Base-by-base conservation (phyloP, 2,797 vertebrate species). In the Scolopax bukidnonensis region DNA sequence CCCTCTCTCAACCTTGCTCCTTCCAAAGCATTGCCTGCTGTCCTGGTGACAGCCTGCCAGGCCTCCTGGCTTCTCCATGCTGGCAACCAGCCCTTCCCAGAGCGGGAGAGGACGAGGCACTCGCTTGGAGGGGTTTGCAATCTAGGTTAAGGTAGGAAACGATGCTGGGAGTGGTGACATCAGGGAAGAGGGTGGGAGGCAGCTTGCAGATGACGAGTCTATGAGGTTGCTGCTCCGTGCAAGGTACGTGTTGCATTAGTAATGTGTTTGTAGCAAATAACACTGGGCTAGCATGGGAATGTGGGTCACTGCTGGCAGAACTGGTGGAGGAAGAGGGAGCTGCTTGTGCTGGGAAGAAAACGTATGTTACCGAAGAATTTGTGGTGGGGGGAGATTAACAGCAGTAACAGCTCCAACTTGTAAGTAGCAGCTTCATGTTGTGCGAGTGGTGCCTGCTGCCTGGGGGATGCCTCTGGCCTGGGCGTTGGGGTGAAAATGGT, bases 201-300 rank as follows among this genome's bases (percentile, higher is more conserved):
- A 90, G 93, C 90, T 74, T 14, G 61, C 68, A 6, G 64, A 84
- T 94, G 95, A 97, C 64, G 79, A 76, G 59, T 38, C 79, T 64
- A 14, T 91, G 97, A 96, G 95, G 91, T 91, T 91, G 94, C 89
- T 40, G 74, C 92, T 95, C 92, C 0, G 64, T 30, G 74, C 88
- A 60, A 96, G 96, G 96, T 97, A 96, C 19, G 74, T 33, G 2
- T 68, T 90, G 90, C 92, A 71, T 91, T 90, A 57, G 80, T 89
- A 64, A 94, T 94, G 92, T 90, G 86, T 87, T 84, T 89, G 96
- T 93, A 95, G 96, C 95, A 96, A 96, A 90, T 90, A 96, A 71
- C 6, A 78, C 93, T 65, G 94, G 95, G 94, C 93, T 85, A 7
- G 90, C 86, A 63, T 95, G 93, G 94, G 92, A 96, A 97, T 96